A percentile compares a stretch with the other conserved stretches of the same genome.
Evolutionary conservation across 2,888 invertebrate species (phyloP).

Genomic region (Ypsolopha scabrella): DNA sequence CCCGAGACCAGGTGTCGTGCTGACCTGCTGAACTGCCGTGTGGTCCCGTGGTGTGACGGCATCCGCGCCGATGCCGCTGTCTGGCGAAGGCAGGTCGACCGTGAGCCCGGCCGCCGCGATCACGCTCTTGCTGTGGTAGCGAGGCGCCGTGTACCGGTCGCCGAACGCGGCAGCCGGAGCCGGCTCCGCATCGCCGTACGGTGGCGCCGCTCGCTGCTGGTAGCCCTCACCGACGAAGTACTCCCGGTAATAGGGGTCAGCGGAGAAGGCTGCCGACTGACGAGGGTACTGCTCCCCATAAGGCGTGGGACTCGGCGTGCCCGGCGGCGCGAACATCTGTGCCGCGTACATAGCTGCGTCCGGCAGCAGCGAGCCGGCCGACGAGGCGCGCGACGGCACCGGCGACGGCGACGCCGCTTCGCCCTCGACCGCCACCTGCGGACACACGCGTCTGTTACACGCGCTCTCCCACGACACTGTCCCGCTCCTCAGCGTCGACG

Average conservation of each 20-base stretch:
- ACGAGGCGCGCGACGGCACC: slow-evolving; percentile 73
- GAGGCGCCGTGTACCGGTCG: slow-evolving; percentile 76
- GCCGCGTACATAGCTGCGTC: slow-evolving; percentile 77
- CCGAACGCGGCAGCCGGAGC: slow-evolving; percentile 75
- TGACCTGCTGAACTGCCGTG: slow-evolving; percentile 90
- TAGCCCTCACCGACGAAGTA: slow-evolving; percentile 77
- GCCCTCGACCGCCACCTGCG: slow-evolving; percentile 69
- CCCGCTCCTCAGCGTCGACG: slow-evolving; percentile 71
- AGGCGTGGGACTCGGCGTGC: slow-evolving; percentile 76
- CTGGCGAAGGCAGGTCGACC: slow-evolving; percentile 94
- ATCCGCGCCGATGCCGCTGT: slow-evolving; percentile 95
- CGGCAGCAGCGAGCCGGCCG: slow-evolving; percentile 69
- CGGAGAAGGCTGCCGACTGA: slow-evolving; percentile 72
- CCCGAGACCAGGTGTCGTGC: slow-evolving; percentile 26
- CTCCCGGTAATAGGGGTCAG: slow-evolving; percentile 85
- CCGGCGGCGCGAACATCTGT: slow-evolving; percentile 77
- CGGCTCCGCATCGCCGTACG: slow-evolving; percentile 68
- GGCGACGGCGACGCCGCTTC: slow-evolving; percentile 74
- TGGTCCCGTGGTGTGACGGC: slow-evolving; percentile 93
- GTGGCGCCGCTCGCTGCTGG: slow-evolving; percentile 70
- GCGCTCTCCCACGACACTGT: slow-evolving; percentile 69
- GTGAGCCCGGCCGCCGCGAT: slow-evolving; percentile 85
- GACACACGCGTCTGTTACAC: slow-evolving; percentile 76
- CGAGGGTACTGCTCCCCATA: slow-evolving; percentile 63
- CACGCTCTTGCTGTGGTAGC: slow-evolving; percentile 80